Evolutionary conservation across 2,888 invertebrate genomes (phyloP).

Genomic region (Chorisops tibialis): DNA sequence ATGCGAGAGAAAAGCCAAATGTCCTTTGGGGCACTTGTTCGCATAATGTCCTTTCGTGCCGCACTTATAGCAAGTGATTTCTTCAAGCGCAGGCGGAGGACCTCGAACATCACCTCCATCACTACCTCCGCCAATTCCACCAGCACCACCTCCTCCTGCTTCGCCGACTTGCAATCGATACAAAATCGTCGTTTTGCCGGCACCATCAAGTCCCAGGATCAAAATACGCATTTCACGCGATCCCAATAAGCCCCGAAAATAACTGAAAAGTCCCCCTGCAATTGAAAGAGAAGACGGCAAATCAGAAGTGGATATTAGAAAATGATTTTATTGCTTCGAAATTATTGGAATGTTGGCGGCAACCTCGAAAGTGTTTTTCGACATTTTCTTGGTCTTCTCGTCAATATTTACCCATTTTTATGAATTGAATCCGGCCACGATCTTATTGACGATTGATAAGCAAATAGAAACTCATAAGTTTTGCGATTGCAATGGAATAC

Average conservation of each 20-base stretch:
- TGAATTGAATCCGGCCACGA: neutral
- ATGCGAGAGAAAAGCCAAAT: too few relatives aligned
- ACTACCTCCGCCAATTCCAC: too few relatives aligned
- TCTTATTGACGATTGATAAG: neutral
- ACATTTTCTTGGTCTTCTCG: neutral
- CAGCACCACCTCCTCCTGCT: too few relatives aligned
- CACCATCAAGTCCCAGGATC: conserved; percentile 96
- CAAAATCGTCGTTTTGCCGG: conserved; percentile 98
- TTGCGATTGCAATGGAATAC: neutral
- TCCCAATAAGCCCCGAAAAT: conserved; percentile 92
- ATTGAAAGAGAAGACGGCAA: neutral
- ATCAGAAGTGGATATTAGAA: too few relatives aligned
- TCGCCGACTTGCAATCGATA: conserved; percentile 98
- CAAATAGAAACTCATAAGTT: conserved; percentile 10
- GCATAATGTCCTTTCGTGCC: too few relatives aligned
- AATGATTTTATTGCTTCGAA: neutral
- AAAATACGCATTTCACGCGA: conserved; percentile 97
- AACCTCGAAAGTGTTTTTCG: conserved; percentile 23
- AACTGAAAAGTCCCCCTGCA: conserved; percentile 91
- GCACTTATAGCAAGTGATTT: too few relatives aligned
- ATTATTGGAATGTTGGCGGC: neutral
- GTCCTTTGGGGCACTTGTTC: too few relatives aligned
- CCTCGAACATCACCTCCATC: too few relatives aligned
- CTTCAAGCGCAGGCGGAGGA: too few relatives aligned
- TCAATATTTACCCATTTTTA: conserved; percentile 11